phyloP scores from a whole-genome alignment of 2,888 invertebrate genomes.

The Pseudolycoriella hygida region DNA sequence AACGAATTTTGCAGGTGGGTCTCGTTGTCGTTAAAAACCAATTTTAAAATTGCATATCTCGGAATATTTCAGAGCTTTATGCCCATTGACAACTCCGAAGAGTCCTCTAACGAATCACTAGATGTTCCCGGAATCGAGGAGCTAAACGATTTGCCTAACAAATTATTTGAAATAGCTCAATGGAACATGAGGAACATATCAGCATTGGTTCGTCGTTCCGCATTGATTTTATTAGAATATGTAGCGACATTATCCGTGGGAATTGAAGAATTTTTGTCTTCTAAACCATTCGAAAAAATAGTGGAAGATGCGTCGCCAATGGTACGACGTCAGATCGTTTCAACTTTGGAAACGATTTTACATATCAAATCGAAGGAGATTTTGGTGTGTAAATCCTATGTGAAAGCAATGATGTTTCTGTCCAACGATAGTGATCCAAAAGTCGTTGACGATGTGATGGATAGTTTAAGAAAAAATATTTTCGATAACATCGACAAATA shows the following conservation, averaged over 20 bases:
- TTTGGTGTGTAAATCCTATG: background rate
- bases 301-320: background rate
- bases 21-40: background rate
- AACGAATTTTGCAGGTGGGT: slow-evolving; percentile 20
- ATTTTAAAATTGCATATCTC: too few relatives aligned
- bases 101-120: too few relatives aligned
- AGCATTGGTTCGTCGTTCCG: slow-evolving; percentile 20
- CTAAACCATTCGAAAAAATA: background rate
- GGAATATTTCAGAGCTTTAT: background rate
- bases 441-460: background rate
- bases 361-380: background rate
- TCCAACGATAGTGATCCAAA: slow-evolving; percentile 3
- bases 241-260: slow-evolving; percentile 17
- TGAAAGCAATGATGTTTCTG: slow-evolving; percentile 1
- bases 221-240: slow-evolving; percentile 21
- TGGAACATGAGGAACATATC: slow-evolving; percentile 14
- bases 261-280: too few relatives aligned
- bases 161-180: slow-evolving; percentile 16
- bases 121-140: slow-evolving; percentile 1
- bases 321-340: background rate
- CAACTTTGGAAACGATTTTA: slow-evolving; percentile 1
- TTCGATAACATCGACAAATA: slow-evolving; percentile 3
- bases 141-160: slow-evolving; percentile 19
- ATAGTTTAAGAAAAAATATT: slow-evolving; percentile 2
- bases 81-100: background rate